Conservation (phyloP, 2,797 vertebrate genomes). For the Tadarida brasiliensis region DNA sequence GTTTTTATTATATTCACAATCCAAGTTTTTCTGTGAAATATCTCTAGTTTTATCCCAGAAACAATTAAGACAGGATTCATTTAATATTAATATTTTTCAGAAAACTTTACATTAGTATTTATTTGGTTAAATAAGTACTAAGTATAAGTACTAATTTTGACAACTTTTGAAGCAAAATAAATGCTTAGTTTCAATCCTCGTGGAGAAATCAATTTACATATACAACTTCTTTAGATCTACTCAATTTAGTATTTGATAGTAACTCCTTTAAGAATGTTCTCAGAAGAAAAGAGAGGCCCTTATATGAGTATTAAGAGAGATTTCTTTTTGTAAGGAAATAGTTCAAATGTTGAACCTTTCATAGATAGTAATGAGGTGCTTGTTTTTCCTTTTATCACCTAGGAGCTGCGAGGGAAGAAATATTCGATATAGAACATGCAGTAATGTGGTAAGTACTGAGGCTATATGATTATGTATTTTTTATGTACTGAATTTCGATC, state of each 20-base stretch:
- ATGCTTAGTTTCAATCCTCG: background rate
- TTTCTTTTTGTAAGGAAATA: background rate
- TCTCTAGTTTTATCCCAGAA: background rate
- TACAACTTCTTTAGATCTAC: background rate
- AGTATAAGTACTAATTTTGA: background rate
- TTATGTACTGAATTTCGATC: background rate
- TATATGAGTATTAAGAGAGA: background rate
- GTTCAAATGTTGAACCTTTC: background rate
- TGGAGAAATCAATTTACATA: background rate
- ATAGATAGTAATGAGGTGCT: background rate
- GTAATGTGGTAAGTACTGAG: slow-evolving; percentile 95
- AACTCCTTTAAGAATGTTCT: background rate
- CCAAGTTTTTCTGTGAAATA: slow-evolving; percentile 21
- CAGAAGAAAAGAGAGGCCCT: background rate
- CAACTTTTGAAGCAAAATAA: background rate
- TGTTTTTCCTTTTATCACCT: slow-evolving; percentile 79
- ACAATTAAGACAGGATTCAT: slow-evolving; percentile 1
- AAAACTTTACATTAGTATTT: slow-evolving; percentile 35
- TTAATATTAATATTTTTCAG: slow-evolving; percentile 10
- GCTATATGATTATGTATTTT: background rate
- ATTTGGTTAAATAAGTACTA: slow-evolving; percentile 15
- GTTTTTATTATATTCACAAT: slow-evolving; percentile 37
- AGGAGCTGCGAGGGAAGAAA: slow-evolving; percentile 98
- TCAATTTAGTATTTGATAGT: background rate
- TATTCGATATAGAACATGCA: slow-evolving; percentile 98